These are phyloP conservation scores for Euplagia quadripunctaria DNA, from an alignment of 2,888 invertebrate species.

Conservation along the genomic window DNA sequence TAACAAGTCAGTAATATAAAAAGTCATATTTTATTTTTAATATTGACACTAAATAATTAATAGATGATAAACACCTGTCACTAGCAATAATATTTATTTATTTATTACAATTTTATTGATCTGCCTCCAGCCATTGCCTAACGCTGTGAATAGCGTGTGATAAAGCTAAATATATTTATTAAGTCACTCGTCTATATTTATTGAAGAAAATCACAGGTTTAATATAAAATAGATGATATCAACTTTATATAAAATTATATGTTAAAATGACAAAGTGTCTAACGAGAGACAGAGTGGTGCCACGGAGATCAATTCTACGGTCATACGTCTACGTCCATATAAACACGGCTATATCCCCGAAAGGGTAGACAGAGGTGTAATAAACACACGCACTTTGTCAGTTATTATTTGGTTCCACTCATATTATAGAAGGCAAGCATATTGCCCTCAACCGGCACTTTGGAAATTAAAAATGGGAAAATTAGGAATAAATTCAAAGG, in stretches of 20 bases:
- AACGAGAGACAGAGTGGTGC: background rate
- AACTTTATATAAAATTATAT: background rate
- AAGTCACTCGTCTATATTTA: background rate
- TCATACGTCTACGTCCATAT: background rate
- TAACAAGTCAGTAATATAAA: too few relatives aligned
- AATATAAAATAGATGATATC: background rate
- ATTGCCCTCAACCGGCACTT: too few relatives aligned
- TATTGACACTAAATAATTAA: conserved; percentile 4
- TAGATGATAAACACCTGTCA: conserved; percentile 6
- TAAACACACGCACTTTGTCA: too few relatives aligned
- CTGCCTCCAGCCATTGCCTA: background rate
- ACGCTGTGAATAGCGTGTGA: conserved; percentile 1
- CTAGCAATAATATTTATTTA: conserved; percentile 21
- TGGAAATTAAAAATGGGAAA: too few relatives aligned
- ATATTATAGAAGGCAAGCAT: too few relatives aligned
- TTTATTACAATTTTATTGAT: conserved; percentile 26
- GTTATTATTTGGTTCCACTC: too few relatives aligned
- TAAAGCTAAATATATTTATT: conserved; percentile 1
- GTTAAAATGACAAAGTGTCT: background rate
- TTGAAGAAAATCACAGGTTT: conserved; percentile 9
- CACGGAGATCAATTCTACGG: background rate
- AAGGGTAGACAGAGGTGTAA: too few relatives aligned
- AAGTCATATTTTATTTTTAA: background rate
- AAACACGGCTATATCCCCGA: too few relatives aligned
- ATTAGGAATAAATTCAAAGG: too few relatives aligned